Percentiles rank a stretch among this genome's conserved stretches.
Evolutionary conservation across 2,888 invertebrate species (phyloP).

Genomic region (Atethmia centrago): DNA sequence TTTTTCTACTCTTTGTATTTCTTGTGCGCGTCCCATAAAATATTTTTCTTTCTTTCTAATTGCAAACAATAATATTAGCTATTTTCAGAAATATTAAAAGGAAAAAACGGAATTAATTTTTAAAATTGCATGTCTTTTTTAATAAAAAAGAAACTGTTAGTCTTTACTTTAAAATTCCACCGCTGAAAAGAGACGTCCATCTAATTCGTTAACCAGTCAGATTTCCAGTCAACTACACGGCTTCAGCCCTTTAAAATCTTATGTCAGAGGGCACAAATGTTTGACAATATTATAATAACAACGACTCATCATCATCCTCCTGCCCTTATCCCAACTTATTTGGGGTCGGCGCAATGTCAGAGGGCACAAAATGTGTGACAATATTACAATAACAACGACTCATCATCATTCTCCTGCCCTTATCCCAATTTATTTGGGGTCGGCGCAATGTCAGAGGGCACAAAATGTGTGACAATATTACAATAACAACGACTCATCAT

Average conservation of each 20-base stretch:
- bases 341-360: too few relatives aligned
- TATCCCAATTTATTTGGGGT: too few relatives aligned
- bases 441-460: too few relatives aligned
- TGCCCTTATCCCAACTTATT: too few relatives aligned
- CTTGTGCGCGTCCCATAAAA: too few relatives aligned
- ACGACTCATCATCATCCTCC: too few relatives aligned
- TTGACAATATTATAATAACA: background rate
- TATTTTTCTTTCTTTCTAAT: too few relatives aligned
- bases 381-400: background rate
- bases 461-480: background rate
- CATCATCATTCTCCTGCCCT: too few relatives aligned
- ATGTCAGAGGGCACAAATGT: too few relatives aligned
- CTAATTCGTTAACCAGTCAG: too few relatives aligned
- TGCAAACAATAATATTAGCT: slow-evolving; percentile 3
- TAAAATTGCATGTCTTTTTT: background rate
- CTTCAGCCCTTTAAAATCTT: too few relatives aligned
- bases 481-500: background rate
- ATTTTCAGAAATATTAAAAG: background rate
- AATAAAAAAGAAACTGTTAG: background rate
- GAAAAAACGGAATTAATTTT: background rate
- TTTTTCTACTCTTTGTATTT: too few relatives aligned
- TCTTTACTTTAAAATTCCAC: background rate
- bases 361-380: background rate
- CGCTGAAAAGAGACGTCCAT: background rate
- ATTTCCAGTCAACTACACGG: background rate